Conservation (phyloP, 2,797 vertebrate genomes). For the Anguilla marmorata region DNA sequence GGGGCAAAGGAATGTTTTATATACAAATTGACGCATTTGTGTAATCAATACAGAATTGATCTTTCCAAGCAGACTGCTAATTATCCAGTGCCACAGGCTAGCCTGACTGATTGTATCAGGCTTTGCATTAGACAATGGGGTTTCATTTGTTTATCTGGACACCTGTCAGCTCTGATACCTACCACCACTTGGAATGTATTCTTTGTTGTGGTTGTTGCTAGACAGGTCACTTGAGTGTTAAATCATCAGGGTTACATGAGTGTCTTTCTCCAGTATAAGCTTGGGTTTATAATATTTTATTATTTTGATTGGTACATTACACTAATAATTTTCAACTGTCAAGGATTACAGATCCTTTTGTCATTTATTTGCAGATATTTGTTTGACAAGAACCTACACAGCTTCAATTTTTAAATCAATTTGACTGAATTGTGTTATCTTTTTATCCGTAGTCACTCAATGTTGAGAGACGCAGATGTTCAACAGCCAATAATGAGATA, state of each 20-base stretch:
- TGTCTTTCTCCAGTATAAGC: not conserved
- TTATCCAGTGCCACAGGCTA: not conserved
- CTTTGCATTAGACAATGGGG: not conserved
- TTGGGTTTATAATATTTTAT: constrained; percentile 12
- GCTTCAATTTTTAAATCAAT: not conserved
- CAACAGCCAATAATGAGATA: too few relatives aligned
- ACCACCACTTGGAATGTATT: not conserved
- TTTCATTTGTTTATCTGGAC: constrained; percentile 9
- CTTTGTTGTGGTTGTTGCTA: not conserved
- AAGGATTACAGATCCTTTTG: constrained; percentile 25
- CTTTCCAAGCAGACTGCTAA: constrained; percentile 8
- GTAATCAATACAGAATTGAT: not conserved
- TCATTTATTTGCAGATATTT: constrained; percentile 20
- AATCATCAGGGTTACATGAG: not conserved
- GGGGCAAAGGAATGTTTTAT: not conserved
- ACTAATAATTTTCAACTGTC: constrained; percentile 23
- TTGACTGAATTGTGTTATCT: not conserved
- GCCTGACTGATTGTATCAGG: not conserved
- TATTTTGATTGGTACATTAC: constrained; percentile 1
- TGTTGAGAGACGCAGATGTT: too few relatives aligned
- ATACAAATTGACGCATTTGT: not conserved
- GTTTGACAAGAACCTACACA: not conserved
- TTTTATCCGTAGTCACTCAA: not conserved
- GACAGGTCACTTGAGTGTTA: not conserved
- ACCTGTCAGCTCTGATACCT: not conserved